Conservation (phyloP, 2,888 invertebrate genomes). For the Xylota sylvarum region DNA sequence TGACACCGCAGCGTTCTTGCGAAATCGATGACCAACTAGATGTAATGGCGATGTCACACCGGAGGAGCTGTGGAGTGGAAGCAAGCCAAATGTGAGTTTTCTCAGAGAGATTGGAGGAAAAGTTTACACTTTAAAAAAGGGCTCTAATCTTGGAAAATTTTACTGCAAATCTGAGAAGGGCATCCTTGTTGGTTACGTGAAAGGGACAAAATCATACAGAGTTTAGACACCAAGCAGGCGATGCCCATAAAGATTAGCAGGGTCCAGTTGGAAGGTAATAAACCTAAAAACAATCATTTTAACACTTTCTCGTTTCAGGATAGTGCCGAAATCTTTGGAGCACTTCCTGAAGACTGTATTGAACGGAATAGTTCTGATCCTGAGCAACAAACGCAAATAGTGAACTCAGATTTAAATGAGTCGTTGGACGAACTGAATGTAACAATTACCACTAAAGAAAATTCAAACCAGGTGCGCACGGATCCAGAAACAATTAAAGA, state of each 20-base stretch:
- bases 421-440: no score
- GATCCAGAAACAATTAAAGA: no score
- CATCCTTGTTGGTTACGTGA: constrained; percentile 35
- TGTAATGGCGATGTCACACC: no score
- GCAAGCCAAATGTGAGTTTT: constrained; percentile 9
- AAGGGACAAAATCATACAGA: constrained; percentile 35
- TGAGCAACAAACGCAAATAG: no score
- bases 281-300: constrained; percentile 18
- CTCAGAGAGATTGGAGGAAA: not conserved
- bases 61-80: constrained; percentile 16
- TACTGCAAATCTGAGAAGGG: constrained; percentile 29
- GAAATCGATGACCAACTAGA: constrained; percentile 42
- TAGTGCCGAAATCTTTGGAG: not conserved
- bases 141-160: constrained; percentile 39
- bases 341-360: not conserved
- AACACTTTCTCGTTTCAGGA: constrained; percentile 28
- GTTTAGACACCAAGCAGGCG: constrained; percentile 19
- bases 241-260: constrained; percentile 4
- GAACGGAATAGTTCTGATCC: no score
- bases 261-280: constrained; percentile 9
- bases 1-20: constrained; percentile 33
- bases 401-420: no score
- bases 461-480: no score
- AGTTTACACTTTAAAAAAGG: constrained; percentile 18
- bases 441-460: no score